Conservation (phyloP, 2,888 invertebrate genomes). For the Heteromurus nitidus region DNA sequence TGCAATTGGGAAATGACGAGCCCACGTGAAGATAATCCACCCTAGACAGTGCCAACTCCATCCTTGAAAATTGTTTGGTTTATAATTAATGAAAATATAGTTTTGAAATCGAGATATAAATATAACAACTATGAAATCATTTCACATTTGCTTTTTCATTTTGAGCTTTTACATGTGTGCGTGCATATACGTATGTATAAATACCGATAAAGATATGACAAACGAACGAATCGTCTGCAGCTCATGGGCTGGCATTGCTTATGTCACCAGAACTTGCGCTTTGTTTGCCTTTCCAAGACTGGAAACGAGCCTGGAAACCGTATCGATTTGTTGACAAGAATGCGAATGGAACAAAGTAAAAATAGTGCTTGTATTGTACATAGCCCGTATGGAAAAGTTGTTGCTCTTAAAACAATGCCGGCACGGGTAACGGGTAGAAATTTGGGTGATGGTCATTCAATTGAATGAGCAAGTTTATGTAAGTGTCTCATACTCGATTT, state of each 20-base stretch:
- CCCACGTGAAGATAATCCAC: conserved; percentile 90
- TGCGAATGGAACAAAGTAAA: background rate
- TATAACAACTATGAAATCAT: too few relatives aligned
- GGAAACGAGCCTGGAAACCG: conserved; percentile 7
- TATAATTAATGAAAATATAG: background rate
- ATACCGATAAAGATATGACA: background rate
- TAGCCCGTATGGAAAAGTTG: too few relatives aligned
- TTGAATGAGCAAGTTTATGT: too few relatives aligned
- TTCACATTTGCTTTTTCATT: background rate
- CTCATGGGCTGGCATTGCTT: background rate
- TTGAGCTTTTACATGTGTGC: background rate
- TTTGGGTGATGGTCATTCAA: too few relatives aligned
- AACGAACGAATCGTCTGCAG: background rate
- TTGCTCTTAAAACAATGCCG: too few relatives aligned
- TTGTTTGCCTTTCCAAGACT: background rate
- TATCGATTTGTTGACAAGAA: background rate
- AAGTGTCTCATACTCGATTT: too few relatives aligned
- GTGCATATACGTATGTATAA: background rate
- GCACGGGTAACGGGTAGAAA: too few relatives aligned
- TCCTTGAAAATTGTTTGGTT: background rate
- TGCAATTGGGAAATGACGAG: conserved; percentile 85
- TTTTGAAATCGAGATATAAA: background rate
- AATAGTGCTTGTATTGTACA: too few relatives aligned
- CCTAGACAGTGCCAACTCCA: conserved; percentile 75
- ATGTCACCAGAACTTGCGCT: background rate